Evolutionary conservation across 1,140 invertebrate genomes (phyloP).

Genomic region (Bemisia tabaci): DNA sequence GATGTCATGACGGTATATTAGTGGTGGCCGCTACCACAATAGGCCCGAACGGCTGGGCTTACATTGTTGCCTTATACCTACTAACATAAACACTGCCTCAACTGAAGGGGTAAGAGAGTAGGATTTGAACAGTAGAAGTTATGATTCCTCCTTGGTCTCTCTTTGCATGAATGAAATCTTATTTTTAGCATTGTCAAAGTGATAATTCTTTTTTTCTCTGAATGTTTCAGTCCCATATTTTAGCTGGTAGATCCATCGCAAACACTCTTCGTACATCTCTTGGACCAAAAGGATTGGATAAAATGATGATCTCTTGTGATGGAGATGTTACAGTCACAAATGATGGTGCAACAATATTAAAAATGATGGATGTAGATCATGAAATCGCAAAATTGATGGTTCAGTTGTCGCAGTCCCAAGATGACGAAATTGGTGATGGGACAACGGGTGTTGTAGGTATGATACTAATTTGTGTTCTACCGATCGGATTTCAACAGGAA

Average conservation of each 20-base stretch:
- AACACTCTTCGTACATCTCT: conserved; percentile 83
- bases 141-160: no score
- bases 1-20: no score
- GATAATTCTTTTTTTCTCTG: no score
- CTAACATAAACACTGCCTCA: no score
- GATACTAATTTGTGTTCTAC: conserved; percentile 15
- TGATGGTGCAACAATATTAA: conserved; percentile 98
- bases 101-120: no score
- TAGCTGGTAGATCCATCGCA: conserved; percentile 84
- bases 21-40: no score
- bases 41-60: no score
- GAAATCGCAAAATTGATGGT: conserved; percentile 98
- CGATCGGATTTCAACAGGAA: no score
- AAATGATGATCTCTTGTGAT: conserved; percentile 93
- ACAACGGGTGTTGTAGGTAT: conserved; percentile 94
- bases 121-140: no score
- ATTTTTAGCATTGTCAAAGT: no score
- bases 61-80: no score
- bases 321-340: conserved; percentile 98
- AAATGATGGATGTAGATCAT: conserved; percentile 98
- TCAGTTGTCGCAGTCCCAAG: conserved; percentile 94
- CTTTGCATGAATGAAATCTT: no score
- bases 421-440: conserved; percentile 99
- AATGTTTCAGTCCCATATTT: conserved; percentile 88
- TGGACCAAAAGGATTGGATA: conserved; percentile 90